phyloP scores from a whole-genome alignment of 2,888 invertebrate genomes.

The Leuctra nigra region DNA sequence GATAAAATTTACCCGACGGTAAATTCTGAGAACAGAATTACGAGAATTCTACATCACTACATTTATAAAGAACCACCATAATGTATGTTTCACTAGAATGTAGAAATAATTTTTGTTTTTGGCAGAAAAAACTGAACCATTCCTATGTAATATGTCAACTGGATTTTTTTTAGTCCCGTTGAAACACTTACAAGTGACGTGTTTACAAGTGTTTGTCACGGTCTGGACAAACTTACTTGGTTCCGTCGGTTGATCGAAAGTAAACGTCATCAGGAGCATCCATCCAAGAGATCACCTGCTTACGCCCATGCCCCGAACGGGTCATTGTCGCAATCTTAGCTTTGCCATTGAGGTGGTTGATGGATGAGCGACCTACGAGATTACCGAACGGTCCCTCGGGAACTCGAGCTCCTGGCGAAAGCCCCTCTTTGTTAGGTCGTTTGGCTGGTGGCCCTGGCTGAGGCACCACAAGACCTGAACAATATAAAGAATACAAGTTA shows the following conservation, averaged over 20 bases:
- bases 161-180: conserved; percentile 6
- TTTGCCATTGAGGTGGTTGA: conserved; percentile 66
- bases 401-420: conserved; percentile 30
- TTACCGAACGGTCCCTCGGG: conserved; percentile 28
- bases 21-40: too few species aligned
- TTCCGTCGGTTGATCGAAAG: conserved; percentile 84
- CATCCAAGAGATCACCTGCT: conserved; percentile 96
- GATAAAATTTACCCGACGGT: too few species aligned
- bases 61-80: too few species aligned
- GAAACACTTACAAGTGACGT: conserved; percentile 11
- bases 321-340: conserved; percentile 75
- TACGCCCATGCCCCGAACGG: conserved; percentile 66
- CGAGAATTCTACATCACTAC: too few species aligned
- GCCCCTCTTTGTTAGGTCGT: conserved; percentile 65
- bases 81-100: too few species aligned
- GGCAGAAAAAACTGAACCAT: conserved; percentile 7
- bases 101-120: too few species aligned
- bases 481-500: too few species aligned
- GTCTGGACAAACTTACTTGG: conserved; percentile 60
- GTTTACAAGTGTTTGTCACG: conserved; percentile 12
- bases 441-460: conserved; percentile 59
- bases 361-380: conserved; percentile 48
- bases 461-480: conserved; percentile 37
- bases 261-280: conserved; percentile 97
- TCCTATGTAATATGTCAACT: conserved; percentile 2